Evolutionary conservation across 2,888 invertebrate genomes (phyloP), one percentile per base, ranked within the genome.

Genomic region (Diarsia mendica): DNA sequence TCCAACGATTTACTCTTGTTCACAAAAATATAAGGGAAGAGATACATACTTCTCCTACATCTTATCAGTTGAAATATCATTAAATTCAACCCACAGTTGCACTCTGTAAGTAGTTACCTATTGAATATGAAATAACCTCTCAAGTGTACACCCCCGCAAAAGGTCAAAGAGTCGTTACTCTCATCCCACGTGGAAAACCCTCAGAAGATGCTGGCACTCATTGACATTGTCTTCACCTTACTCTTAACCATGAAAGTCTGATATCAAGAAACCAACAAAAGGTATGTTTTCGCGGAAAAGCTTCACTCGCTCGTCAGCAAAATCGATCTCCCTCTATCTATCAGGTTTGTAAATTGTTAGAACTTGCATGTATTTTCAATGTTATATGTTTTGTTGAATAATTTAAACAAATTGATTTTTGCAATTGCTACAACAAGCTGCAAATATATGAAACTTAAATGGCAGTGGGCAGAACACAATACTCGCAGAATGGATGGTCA

Each of bases 261-360:
- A 64, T 60, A 70, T 55, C 74, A 63, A 66, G 66, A 80, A 79
- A 72, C 53, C 71, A 46, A 15, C 28, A 23, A 60, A 67, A 78
- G 66, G 75, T 15, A 49, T 64, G 68, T 48, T 64, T 79, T 70
- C 64, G 60, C 20, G 39, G 72, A 72, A 83, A 72, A 61, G 20
- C 68, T 46, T 13, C n/a, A 23, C 23, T 58, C 4, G 33, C n/a
- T 44, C 23, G 48, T 63, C 9, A 28, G 18, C 5, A 15, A 60
- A 74, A 81, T 81, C 83, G 69, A 78, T 78, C 33, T n/a, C n/a
- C n/a, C n/a, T 3, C 67, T 70, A 66, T 69, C n/a, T 65, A 51
- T 23, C 44, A 61, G 23, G 44, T 60, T 39, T 58, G 20, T 20
- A 67, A 64, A 60, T 53, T 58, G 8, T 61, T 68, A 11, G 39